Evolutionary conservation across 2,888 invertebrate species (phyloP).

Genomic region (Copidosoma aretas): DNA sequence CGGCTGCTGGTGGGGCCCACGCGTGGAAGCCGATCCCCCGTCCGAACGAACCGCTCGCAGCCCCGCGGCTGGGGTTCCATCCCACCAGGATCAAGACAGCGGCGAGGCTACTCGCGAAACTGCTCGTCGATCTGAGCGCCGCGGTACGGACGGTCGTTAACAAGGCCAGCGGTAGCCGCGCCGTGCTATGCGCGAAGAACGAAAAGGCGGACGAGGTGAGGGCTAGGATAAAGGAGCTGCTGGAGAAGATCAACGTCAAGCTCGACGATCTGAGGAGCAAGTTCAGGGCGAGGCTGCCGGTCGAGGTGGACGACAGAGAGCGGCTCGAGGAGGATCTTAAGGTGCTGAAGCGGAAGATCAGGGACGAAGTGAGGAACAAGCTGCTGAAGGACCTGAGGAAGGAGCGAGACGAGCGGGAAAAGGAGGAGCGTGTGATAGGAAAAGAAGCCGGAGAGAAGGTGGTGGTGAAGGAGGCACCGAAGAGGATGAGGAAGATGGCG

Average conservation of each 20-base stretch:
- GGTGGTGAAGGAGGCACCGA: background rate
- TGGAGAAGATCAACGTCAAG: background rate
- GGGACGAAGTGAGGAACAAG: background rate
- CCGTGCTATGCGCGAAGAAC: background rate
- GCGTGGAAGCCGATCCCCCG: constrained; percentile 17
- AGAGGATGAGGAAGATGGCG: background rate
- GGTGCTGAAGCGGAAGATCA: background rate
- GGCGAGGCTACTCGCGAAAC: too few species aligned
- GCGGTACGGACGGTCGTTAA: background rate
- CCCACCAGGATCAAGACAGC: too few species aligned
- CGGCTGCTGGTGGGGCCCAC: too few species aligned
- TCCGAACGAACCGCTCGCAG: too few species aligned
- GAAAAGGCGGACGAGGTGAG: background rate
- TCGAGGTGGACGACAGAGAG: background rate
- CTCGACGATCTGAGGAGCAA: background rate
- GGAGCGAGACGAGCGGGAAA: background rate
- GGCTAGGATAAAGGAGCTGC: background rate
- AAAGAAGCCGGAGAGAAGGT: background rate
- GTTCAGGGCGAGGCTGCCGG: background rate
- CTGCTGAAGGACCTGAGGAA: background rate
- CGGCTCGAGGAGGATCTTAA: background rate
- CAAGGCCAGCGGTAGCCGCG: background rate
- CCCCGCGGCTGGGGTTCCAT: too few species aligned
- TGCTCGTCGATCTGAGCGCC: background rate
- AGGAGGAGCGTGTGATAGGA: too few species aligned